Evolutionary conservation across 2,113 vertebrate species (phyloP), one percentile per base, ranked within the genome.

Genomic region (Hepsetus odoe): DNA sequence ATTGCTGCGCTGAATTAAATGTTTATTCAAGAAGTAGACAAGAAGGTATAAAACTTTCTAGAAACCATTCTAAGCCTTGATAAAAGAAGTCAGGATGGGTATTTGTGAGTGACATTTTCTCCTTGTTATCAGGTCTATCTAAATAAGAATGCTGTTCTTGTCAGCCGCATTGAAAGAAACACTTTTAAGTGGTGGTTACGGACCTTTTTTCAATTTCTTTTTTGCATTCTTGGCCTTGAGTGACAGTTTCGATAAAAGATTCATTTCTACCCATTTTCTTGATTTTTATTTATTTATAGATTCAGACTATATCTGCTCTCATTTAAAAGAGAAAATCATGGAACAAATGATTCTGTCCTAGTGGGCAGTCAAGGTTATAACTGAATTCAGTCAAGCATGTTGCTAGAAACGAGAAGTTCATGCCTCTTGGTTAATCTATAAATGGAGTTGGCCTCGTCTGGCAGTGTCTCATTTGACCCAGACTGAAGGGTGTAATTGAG

Each of bases 141-240:
- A 85, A 86, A 90, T 88, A 82, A 87, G 85, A 87, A 89, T 87
- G 81, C 82, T 86, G 74, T 86, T 84, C 84, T 86, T 71, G 53
- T 26, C 24, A 20, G 33, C 5, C 35, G 56, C 5, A 1, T 20
- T 35, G 28, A 12, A 53, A 33, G 32, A 56, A 72, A 12, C 49
- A 14, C 2, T 9, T 72, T 72, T 40, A 38, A 40, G n/a, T 6
- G 4, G 8, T 7, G 14, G 40, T 26, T 7, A 5, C 30, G 28
- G 16, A 69, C 3, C 20, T 40, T 16, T 20, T 30, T 49, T 18
- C 42, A 46, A 8, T 58, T 56, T 18, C 32, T 58, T 72, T 38
- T 1, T 38, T 8, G 12, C 12, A 26, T 74, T 35, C 33, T 22
- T 22, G 33, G 35, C 35, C 20, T 24, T 65, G 61, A 65, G 35